Conservation (phyloP, 2,888 invertebrate genomes). For the Hirudinaria manillensis region DNA sequence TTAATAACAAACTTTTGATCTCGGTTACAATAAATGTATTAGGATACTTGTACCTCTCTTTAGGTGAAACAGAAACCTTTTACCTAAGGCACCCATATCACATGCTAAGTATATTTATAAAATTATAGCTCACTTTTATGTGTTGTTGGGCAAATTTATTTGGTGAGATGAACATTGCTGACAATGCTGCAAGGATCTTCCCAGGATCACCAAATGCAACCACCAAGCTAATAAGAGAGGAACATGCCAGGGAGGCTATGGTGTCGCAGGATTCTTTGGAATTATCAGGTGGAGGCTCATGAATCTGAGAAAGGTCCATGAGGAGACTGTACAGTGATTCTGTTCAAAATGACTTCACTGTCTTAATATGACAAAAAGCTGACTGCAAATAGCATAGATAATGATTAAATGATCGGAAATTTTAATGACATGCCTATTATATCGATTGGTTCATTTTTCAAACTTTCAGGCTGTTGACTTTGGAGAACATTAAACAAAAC, state of each 20-base stretch:
- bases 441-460: slow-evolving; percentile 73
- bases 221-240: slow-evolving; percentile 82
- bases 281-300: slow-evolving; percentile 22
- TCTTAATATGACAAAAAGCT: not conserved
- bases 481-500: slow-evolving; percentile 85
- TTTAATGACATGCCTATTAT: slow-evolving; percentile 60
- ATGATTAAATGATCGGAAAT: not conserved
- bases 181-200: slow-evolving; percentile 76
- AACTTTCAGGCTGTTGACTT: slow-evolving; percentile 78
- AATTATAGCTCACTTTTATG: slow-evolving; percentile 56
- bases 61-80: no score
- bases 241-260: slow-evolving; percentile 80
- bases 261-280: slow-evolving; percentile 30
- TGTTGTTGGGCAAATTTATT: slow-evolving; percentile 71
- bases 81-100: no score
- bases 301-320: slow-evolving; percentile 64
- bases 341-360: slow-evolving; percentile 49
- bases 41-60: no score
- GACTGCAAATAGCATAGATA: not conserved
- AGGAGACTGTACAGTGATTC: slow-evolving; percentile 77
- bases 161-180: slow-evolving; percentile 79
- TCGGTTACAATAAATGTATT: no score
- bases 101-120: no score
- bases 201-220: slow-evolving; percentile 89
- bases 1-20: no score